A percentile compares a stretch with the other conserved stretches of the same genome.
These are phyloP conservation scores for Sphaeramia orbicularis DNA, from an alignment of 2,797 vertebrate genomes.

Conservation along the genomic window DNA sequence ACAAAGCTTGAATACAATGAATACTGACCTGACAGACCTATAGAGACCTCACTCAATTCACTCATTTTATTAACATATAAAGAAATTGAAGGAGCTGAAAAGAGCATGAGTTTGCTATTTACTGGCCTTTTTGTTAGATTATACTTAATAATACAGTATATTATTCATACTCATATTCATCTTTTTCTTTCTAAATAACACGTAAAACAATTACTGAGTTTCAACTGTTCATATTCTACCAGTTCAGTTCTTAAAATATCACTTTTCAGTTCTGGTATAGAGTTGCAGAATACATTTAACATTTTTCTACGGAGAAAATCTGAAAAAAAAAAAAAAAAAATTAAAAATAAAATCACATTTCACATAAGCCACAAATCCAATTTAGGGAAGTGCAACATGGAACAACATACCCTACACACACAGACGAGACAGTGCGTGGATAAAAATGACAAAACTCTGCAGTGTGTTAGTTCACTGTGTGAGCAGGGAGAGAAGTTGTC, in stretches of 20 bases:
- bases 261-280: not conserved
- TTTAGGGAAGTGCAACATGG: slow-evolving; percentile 3
- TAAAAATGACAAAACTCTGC: slow-evolving; percentile 26
- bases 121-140: no score
- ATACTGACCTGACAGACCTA: no score
- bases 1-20: no score
- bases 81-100: no score
- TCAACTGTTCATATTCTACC: slow-evolving; percentile 5
- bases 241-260: not conserved
- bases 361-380: slow-evolving; percentile 2
- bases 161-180: no score
- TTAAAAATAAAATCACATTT: not conserved
- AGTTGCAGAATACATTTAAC: not conserved
- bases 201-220: not conserved
- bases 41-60: no score
- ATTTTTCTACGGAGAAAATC: not conserved
- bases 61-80: no score
- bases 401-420: not conserved
- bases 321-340: slow-evolving; percentile 2
- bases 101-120: no score
- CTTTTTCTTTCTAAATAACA: no score
- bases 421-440: slow-evolving; percentile 10
- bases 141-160: no score
- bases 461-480: slow-evolving; percentile 4
- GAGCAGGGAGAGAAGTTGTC: slow-evolving; percentile 9